These are phyloP conservation scores for Tuta absoluta DNA, from an alignment of 2,888 invertebrate genomes.

Conservation along the genomic window DNA sequence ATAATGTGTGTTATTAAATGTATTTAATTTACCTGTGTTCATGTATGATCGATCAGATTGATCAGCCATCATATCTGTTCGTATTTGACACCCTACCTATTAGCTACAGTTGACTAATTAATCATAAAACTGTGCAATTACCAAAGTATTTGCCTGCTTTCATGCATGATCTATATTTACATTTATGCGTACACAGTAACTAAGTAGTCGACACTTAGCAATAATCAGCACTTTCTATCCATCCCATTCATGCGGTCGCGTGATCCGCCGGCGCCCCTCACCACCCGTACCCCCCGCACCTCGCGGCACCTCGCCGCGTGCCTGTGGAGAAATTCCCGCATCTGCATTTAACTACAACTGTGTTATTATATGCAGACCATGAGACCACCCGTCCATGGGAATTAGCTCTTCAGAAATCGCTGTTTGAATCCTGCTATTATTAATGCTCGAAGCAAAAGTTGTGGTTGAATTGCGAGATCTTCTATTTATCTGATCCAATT, in stretches of 20 bases:
- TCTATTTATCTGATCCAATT: too few species aligned
- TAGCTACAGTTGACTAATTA: background rate
- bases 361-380: constrained; percentile 18
- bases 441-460: background rate
- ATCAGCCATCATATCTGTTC: too few species aligned
- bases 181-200: constrained; percentile 33
- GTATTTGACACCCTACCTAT: background rate
- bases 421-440: background rate
- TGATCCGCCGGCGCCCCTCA: constrained; percentile 42
- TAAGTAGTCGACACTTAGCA: constrained; percentile 33
- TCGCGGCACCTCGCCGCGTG: constrained; percentile 43
- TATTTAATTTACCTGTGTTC: too few species aligned
- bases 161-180: constrained; percentile 1
- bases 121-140: background rate
- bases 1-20: too few species aligned
- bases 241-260: constrained; percentile 55
- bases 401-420: constrained; percentile 4
- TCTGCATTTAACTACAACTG: constrained; percentile 17
- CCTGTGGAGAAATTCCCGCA: constrained; percentile 54
- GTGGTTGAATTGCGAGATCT: too few species aligned
- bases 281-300: too few species aligned
- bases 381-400: constrained; percentile 15
- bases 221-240: constrained; percentile 32
- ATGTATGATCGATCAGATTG: too few species aligned
- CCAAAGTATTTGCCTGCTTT: background rate